A percentile compares a stretch with the other conserved stretches of the same genome.
Evolutionary conservation across 2,797 vertebrate genomes (phyloP).

Genomic region (Danio tinwini): DNA sequence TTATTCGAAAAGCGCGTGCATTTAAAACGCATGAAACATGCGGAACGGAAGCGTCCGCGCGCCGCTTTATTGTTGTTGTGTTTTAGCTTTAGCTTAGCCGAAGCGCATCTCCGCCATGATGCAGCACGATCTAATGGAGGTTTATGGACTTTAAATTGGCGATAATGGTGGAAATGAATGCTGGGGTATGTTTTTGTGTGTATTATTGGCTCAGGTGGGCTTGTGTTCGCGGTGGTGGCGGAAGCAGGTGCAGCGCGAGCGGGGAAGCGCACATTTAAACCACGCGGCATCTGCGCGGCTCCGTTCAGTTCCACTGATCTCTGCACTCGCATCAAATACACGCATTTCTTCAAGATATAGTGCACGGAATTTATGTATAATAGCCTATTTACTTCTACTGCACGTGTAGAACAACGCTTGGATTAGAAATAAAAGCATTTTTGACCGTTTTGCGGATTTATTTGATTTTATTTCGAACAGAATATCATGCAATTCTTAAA

Average conservation of each 20-base stretch:
- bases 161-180: background rate
- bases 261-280: slow-evolving; percentile 77
- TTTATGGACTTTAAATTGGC: background rate
- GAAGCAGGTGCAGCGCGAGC: slow-evolving; percentile 40
- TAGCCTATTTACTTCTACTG: no score
- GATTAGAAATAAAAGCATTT: background rate
- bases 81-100: slow-evolving; percentile 39
- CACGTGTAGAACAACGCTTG: background rate
- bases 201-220: background rate
- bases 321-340: background rate
- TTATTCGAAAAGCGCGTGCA: background rate
- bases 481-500: no score
- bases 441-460: background rate
- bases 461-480: no score
- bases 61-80: slow-evolving; percentile 68
- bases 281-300: slow-evolving; percentile 77
- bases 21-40: background rate
- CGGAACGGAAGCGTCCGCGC: slow-evolving; percentile 45
- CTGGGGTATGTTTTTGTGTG: background rate
- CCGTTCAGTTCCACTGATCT: background rate
- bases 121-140: slow-evolving; percentile 30
- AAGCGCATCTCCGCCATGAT: slow-evolving; percentile 68
- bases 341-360: background rate
- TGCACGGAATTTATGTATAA: background rate
- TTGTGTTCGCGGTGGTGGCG: background rate